A percentile compares a stretch with the other conserved stretches of the same genome.
Conservation (phyloP, 2,888 invertebrate species). For the Oasisia sp. region DNA sequence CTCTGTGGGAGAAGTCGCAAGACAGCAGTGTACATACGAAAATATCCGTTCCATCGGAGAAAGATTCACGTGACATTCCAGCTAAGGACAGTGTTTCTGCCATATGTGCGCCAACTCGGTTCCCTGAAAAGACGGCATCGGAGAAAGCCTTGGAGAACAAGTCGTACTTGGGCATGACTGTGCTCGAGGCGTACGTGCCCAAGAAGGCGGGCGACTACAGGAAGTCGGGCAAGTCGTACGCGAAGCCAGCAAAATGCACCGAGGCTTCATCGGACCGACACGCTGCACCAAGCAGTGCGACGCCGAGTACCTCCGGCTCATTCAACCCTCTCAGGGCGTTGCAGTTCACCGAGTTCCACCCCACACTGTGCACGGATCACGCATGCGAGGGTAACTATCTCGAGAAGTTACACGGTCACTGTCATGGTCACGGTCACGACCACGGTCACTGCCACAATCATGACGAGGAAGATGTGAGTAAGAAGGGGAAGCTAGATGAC, state of each 20-base stretch:
- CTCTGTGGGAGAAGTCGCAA: neutral
- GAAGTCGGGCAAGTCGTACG: neutral
- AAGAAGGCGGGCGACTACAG: neutral
- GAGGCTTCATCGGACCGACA: neutral
- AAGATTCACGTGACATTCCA: neutral
- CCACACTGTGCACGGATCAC: constrained; percentile 23
- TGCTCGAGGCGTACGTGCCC: neutral
- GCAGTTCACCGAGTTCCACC: constrained; percentile 20
- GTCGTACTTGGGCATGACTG: neutral
- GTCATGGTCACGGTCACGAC: neutral
- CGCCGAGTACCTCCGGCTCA: neutral
- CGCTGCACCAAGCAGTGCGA: neutral
- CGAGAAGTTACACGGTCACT: neutral
- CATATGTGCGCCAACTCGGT: neutral
- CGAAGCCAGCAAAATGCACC: no score
- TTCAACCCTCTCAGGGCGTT: neutral
- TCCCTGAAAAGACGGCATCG: constrained; percentile 10
- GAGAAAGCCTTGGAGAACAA: neutral
- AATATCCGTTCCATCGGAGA: neutral
- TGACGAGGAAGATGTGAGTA: neutral
- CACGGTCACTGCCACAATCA: neutral
- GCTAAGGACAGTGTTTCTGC: neutral
- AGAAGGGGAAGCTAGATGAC: neutral
- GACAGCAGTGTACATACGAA: neutral
- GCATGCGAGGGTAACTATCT: constrained; percentile 26